A percentile compares a stretch with the other conserved stretches of the same genome.
Conservation (phyloP, 2,888 invertebrate genomes). For the Pyrocoelia pectoralis region DNA sequence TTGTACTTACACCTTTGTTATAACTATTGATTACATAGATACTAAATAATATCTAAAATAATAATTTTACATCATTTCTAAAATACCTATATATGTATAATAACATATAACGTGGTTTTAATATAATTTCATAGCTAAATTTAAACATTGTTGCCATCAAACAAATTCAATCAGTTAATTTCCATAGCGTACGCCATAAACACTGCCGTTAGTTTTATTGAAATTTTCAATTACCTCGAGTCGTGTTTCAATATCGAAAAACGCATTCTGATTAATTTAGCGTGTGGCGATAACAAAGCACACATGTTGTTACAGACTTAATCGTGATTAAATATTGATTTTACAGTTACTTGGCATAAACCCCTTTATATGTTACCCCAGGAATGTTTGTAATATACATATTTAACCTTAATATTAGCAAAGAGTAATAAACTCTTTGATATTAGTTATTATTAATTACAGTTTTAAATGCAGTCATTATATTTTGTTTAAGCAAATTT, state of each 20-base stretch:
- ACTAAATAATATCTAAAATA: too few species aligned
- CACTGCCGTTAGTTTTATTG: constrained; percentile 54
- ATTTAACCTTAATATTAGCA: constrained; percentile 23
- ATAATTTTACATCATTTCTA: too few species aligned
- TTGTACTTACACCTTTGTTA: too few species aligned
- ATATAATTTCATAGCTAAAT: constrained; percentile 13
- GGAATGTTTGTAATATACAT: constrained; percentile 32
- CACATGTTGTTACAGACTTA: constrained; percentile 51
- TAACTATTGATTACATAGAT: too few species aligned
- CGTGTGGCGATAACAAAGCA: constrained; percentile 52
- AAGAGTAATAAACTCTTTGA: too few species aligned
- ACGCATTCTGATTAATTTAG: constrained; percentile 56
- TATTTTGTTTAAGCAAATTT: too few species aligned
- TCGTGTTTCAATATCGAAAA: constrained; percentile 54
- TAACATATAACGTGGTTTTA: constrained; percentile 15
- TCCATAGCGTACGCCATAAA: constrained; percentile 49
- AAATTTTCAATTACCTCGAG: constrained; percentile 54
- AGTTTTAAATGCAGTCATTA: too few species aligned
- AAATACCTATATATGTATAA: too few species aligned
- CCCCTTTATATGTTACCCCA: constrained; percentile 22
- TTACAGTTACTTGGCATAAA: constrained; percentile 50
- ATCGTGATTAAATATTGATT: constrained; percentile 57
- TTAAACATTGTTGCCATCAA: constrained; percentile 35
- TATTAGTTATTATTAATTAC: too few species aligned
- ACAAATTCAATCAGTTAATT: constrained; percentile 45